Percentiles rank a stretch among this genome's conserved stretches.
These are phyloP conservation scores for Nixonia krombeini DNA, from an alignment of 1,140 invertebrate genomes.

Conservation along the genomic window DNA sequence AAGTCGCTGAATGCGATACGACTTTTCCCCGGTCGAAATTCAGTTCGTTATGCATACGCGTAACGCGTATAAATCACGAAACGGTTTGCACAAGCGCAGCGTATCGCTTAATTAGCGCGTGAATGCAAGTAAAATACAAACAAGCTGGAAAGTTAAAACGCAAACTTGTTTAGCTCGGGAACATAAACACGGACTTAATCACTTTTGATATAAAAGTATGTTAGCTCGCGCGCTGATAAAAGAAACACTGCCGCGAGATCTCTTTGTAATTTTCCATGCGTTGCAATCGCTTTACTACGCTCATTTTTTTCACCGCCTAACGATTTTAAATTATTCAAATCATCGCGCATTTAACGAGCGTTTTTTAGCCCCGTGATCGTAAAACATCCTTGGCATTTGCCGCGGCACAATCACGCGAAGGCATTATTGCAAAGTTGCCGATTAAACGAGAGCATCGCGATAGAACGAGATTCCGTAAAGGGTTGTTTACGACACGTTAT, in stretches of 20 bases:
- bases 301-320: too few relatives aligned
- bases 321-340: background rate
- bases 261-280: background rate
- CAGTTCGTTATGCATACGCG: slow-evolving; percentile 10
- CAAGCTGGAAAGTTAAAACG: slow-evolving; percentile 25
- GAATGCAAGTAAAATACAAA: slow-evolving; percentile 28
- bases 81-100: slow-evolving; percentile 25
- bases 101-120: slow-evolving; percentile 35
- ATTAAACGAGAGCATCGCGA: too few relatives aligned
- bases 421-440: too few relatives aligned
- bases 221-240: too few relatives aligned
- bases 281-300: background rate
- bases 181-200: slow-evolving; percentile 30
- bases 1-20: too few relatives aligned
- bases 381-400: background rate
- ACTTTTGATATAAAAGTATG: slow-evolving; percentile 30
- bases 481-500: too few relatives aligned
- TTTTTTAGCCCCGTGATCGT: background rate
- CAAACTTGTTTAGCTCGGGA: slow-evolving; percentile 34
- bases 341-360: background rate
- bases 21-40: too few relatives aligned
- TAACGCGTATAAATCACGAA: slow-evolving; percentile 15
- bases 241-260: background rate
- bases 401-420: too few relatives aligned
- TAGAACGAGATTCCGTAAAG: too few relatives aligned